Base-by-base conservation (phyloP, 2,888 invertebrate species). In the Schizaphis graminum region DNA sequence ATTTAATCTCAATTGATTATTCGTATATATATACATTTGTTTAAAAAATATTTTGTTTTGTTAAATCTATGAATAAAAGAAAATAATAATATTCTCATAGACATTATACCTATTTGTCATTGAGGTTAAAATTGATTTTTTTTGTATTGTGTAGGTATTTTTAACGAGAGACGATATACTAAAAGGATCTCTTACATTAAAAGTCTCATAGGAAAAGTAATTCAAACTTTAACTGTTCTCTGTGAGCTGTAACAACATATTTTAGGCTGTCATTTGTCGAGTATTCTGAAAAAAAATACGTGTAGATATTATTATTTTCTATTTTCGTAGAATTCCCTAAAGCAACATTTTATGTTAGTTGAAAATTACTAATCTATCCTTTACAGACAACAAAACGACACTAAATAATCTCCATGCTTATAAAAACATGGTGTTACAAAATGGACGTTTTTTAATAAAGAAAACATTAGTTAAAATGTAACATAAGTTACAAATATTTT, bases 221-320 rank as follows among this genome's bases (percentile, higher is more conserved):
- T 89, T 89, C 56, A 56, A 89, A 56, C 89, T 26, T 28, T 56
- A 89, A 89, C 89, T 89, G 21, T 56, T 89, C 26, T 53, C 16
- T 89, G 26, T 26, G 13, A 35, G 21, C 11, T 56, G 35, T 13
- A 89, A 35, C 56, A 89, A 35, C 56, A 41, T 41, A 56, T 56
- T 89, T 35, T 56, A 89, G 41, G 56, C 26, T 26, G 35, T 89
- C 41, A 56, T 56, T 89, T 56, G 4, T 41, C 24, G 41, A 41
- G 26, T 89, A 89, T 89, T 89, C 56, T 56, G 35, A 53, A 89
- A 56, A 88, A 85, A 89, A 16, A 56, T 41, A 89, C 41, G 5
- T 5, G 56, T 41, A 26, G 26, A 89, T 41, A 56, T 77, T 77
- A 77, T 77, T 77, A 77, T 56, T 89, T 89, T 89, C 41, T 13